Conservation (phyloP, 2,888 invertebrate genomes). For the Apamea monoglypha region DNA sequence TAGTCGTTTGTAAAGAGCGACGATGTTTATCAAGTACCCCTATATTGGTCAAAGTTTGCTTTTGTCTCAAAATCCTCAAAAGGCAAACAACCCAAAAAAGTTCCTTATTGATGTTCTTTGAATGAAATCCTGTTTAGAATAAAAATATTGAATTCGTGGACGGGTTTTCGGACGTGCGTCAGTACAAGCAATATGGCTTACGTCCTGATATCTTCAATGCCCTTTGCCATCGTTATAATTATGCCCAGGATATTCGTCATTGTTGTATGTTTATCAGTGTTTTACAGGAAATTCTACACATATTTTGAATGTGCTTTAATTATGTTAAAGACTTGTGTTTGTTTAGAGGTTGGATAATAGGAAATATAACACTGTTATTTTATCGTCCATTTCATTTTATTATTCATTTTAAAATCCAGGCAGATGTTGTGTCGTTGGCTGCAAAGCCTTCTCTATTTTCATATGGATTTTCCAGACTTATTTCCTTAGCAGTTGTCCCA, state of each 20-base stretch:
- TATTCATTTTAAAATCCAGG: conserved; percentile 11
- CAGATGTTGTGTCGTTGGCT: conserved; percentile 4
- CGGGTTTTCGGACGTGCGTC: conserved; percentile 28
- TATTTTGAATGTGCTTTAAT: conserved; percentile 7
- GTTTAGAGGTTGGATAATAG: conserved; percentile 13
- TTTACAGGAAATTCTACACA: conserved; percentile 57
- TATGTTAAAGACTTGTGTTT: conserved; percentile 15
- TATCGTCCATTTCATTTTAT: background rate
- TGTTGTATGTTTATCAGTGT: conserved; percentile 49
- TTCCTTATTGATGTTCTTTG: conserved; percentile 30
- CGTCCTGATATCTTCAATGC: conserved; percentile 53
- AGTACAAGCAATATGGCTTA: conserved; percentile 1
- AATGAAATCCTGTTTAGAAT: conserved; percentile 52
- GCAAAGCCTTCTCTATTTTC: background rate
- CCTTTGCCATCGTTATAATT: conserved; percentile 55
- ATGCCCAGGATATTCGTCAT: conserved; percentile 55
- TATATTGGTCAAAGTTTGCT: conserved; percentile 40
- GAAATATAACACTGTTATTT: background rate
- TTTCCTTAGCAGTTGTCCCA: conserved; percentile 18
- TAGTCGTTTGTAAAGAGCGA: conserved; percentile 45
- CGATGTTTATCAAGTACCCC: conserved; percentile 54
- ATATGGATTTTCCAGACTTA: background rate
- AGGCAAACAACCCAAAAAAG: conserved; percentile 24
- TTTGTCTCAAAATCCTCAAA: conserved; percentile 44
- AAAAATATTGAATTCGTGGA: conserved; percentile 19